Conservation (phyloP, 2,888 invertebrate species). For the Microdon myrmicae region DNA sequence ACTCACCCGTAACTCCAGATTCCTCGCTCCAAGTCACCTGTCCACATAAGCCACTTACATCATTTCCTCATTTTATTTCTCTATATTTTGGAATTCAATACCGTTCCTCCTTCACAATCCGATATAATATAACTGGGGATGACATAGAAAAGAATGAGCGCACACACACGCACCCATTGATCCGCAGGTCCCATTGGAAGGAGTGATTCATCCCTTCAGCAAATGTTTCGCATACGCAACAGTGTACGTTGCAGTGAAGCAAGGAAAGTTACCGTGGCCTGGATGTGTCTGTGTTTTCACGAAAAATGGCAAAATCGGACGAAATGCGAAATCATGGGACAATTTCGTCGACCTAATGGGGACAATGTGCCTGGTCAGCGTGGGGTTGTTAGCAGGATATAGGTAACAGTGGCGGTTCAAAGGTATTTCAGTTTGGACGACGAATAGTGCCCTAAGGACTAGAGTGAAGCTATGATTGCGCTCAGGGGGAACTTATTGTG, state of each 20-base stretch:
- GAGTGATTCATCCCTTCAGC: too few species aligned
- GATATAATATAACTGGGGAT: conserved; percentile 35
- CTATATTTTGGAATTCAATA: conserved; percentile 36
- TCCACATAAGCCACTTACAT: conserved; percentile 45
- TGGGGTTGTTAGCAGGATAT: background rate
- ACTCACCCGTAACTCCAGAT: background rate
- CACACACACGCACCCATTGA: background rate
- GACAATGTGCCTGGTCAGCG: conserved; percentile 26
- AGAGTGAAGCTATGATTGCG: background rate
- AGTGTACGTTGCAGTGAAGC: conserved; percentile 14
- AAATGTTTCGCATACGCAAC: conserved; percentile 45
- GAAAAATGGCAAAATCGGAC: conserved; percentile 34
- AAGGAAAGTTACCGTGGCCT: conserved; percentile 18
- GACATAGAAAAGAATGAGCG: conserved; percentile 34
- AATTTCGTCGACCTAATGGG: conserved; percentile 31
- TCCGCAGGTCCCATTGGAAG: too few species aligned
- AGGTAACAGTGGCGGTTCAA: background rate
- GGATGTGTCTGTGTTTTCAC: conserved; percentile 32
- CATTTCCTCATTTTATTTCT: conserved; percentile 49
- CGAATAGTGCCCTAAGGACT: conserved; percentile 31
- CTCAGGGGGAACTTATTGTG: conserved; percentile 44
- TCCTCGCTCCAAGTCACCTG: background rate
- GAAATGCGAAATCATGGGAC: conserved; percentile 46
- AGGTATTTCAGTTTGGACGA: too few species aligned
- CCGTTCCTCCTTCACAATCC: conserved; percentile 27